A percentile compares a stretch with the other conserved stretches of the same genome.
Evolutionary conservation across 2,888 invertebrate genomes (phyloP).

Genomic region (Athripsodes cinereus): DNA sequence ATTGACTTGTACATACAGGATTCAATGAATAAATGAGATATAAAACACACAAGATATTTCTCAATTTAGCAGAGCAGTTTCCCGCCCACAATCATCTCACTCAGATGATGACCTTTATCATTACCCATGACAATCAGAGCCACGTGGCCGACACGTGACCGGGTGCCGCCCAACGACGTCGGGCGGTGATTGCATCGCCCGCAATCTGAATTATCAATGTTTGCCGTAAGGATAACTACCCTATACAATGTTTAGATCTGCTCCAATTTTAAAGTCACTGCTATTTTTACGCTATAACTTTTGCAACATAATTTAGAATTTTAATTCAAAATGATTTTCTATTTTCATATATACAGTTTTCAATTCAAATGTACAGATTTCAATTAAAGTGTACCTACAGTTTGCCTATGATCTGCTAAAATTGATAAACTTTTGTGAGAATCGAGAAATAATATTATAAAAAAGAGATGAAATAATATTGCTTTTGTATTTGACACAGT

Average conservation of each 20-base stretch:
- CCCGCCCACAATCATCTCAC: not conserved
- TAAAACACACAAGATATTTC: not conserved
- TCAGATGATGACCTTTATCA: slow-evolving; percentile 4
- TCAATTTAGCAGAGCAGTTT: not conserved
- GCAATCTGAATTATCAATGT: not conserved
- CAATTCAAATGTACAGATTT: no score
- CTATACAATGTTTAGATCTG: not conserved
- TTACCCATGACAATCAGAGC: slow-evolving; percentile 18
- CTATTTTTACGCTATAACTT: not conserved
- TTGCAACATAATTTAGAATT: no score
- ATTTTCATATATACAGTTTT: no score
- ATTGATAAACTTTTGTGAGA: no score
- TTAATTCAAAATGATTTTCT: no score
- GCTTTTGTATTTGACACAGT: no score
- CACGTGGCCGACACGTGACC: slow-evolving; percentile 20
- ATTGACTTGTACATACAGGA: no score
- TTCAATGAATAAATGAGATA: not conserved
- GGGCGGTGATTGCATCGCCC: not conserved
- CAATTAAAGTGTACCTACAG: no score
- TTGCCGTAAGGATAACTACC: no score
- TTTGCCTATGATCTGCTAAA: no score
- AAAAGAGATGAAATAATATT: no score
- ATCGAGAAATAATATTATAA: no score
- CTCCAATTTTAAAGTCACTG: not conserved
- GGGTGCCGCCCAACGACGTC: slow-evolving; percentile 12